Base-by-base conservation (phyloP, 2,888 invertebrate genomes). In the Heliconius aoede region DNA sequence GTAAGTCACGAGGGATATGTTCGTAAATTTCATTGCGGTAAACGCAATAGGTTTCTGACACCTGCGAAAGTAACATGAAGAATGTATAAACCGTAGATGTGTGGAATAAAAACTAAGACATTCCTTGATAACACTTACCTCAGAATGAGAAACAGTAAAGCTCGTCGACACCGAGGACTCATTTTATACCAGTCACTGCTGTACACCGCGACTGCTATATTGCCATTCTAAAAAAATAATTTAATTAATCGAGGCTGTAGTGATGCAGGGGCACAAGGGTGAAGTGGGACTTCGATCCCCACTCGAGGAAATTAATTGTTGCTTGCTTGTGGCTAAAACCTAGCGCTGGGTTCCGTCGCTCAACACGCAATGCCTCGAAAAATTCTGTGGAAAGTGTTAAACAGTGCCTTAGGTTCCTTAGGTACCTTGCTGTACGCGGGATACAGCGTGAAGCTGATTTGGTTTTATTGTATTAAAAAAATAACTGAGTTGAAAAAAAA, bases 21-120 rank as follows among this genome's bases (percentile, higher is more conserved):
- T 88, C 13, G 93, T 94, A 76, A 93, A 94, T 75, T 90, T 90
- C 93, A 93, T 91, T 51, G 94, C 92, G 40, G 94, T 94, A 78
- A 94, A 93, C 1, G 92, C 92, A 77, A 92, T 88, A 9, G 91
- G 91, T 79, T 91, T 91, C 82, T 92, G 94, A 21, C 93, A 87
- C 82, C 94, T 94, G 89, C 79, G 88, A 79, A 60, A 61, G 36
- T 24, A 40, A 69, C n/a, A 69, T 28, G 28, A 69, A 58, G 69
- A 69, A 69, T 69, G 69, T 55, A n/a, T 30, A 32, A 55, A 55
- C 69, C 55, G 69, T 69, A 73, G 32, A 74, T 28, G 46, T 46
- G n/a, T 46, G 51, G 40, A 46, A 30, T 24, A 67, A 67, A 60
- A 60, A 46, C n/a, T 15, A 15, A 58, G 40, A 60, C 46, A 69